A percentile compares a stretch with the other conserved stretches of the same genome.
Conservation (phyloP, 92 coral and sea anemone genomes). For the Micromussa lordhowensis region DNA sequence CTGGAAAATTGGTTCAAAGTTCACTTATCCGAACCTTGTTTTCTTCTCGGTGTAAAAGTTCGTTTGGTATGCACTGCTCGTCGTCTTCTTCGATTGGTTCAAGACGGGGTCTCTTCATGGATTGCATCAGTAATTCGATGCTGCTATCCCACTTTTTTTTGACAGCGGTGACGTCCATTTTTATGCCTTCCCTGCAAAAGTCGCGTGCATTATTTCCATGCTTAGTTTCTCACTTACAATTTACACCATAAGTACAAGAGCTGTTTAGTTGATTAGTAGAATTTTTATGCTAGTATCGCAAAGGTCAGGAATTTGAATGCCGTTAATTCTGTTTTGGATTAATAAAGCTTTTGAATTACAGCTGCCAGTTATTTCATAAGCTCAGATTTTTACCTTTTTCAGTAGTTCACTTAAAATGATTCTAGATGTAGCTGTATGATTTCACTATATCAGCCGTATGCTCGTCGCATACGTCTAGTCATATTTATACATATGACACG, state of each 20-base stretch:
- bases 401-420: no score
- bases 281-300: no score
- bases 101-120: slow-evolving; percentile 84
- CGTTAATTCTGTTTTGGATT: no score
- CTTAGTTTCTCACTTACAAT: background rate
- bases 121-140: slow-evolving; percentile 82
- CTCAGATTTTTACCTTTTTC: no score
- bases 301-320: no score
- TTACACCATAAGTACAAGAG: background rate
- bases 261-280: background rate
- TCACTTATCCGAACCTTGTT: slow-evolving; percentile 43
- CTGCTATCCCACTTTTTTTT: slow-evolving; percentile 94
- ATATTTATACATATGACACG: no score
- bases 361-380: no score
- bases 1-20: background rate
- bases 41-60: slow-evolving; percentile 76
- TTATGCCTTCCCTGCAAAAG: slow-evolving; percentile 81
- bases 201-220: no score
- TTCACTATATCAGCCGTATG: no score
- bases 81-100: slow-evolving; percentile 83
- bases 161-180: slow-evolving; percentile 83
- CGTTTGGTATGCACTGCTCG: slow-evolving; percentile 87
- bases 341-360: no score
- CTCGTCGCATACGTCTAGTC: no score
- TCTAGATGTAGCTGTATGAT: no score